Evolutionary conservation across 2,888 invertebrate genomes (phyloP).

Genomic region (Euspilapteryx auroguttella): DNA sequence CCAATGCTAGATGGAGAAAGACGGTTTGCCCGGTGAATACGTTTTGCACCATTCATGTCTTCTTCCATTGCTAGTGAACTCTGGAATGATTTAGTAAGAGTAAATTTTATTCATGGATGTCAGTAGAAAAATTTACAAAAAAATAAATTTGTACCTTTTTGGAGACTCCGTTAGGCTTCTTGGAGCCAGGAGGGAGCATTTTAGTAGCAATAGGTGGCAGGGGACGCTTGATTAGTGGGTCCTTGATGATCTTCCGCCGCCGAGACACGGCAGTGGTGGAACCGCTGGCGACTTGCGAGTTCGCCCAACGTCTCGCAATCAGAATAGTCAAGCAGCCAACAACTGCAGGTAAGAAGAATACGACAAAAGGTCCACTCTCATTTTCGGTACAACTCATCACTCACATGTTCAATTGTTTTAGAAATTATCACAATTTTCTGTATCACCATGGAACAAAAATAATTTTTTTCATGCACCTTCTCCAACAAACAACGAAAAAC

Average conservation of each 20-base stretch:
- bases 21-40: conserved; percentile 20
- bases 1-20: conserved; percentile 12
- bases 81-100: too few relatives aligned
- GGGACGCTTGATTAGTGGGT: conserved; percentile 45
- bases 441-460: conserved; percentile 15
- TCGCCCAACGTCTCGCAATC: conserved; percentile 51
- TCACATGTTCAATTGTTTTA: conserved; percentile 51
- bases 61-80: conserved; percentile 32
- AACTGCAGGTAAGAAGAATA: conserved; percentile 55
- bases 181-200: conserved; percentile 43
- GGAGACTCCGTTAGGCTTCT: conserved; percentile 28
- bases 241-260: conserved; percentile 54
- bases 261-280: conserved; percentile 50
- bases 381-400: conserved; percentile 62
- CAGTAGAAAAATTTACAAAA: too few relatives aligned
- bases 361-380: conserved; percentile 60
- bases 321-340: conserved; percentile 55
- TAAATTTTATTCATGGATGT: too few relatives aligned
- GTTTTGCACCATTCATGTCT: conserved; percentile 31
- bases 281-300: conserved; percentile 41
- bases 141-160: conserved; percentile 54
- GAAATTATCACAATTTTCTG: conserved; percentile 30
- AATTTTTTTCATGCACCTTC: too few relatives aligned
- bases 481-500: too few relatives aligned
- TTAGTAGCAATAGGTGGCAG: conserved; percentile 39